Percentiles rank a stretch among this genome's conserved stretches.
phyloP scores from a whole-genome alignment of 2,888 invertebrate genomes.

The Pharmacophagus antenor region DNA sequence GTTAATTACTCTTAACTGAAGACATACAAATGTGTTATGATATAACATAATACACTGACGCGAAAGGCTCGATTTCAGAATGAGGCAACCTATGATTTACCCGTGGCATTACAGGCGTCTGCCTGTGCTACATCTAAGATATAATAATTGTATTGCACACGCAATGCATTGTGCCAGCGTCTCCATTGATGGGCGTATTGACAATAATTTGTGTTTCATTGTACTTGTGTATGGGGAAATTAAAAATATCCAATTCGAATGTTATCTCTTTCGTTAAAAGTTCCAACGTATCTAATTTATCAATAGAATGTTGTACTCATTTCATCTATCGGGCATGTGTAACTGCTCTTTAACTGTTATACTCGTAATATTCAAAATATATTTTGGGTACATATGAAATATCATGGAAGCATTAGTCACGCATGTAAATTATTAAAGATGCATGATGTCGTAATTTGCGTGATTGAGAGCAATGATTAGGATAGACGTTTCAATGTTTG shows the following conservation, averaged over 20 bases:
- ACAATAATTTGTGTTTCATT: slow-evolving; percentile 27
- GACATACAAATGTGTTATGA: not conserved
- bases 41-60: not conserved
- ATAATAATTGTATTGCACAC: slow-evolving; percentile 24
- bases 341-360: not conserved
- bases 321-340: too few species aligned
- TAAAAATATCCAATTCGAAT: slow-evolving; percentile 1
- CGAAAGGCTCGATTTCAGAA: slow-evolving; percentile 11
- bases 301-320: too few species aligned
- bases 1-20: not conserved
- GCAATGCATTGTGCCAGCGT: slow-evolving; percentile 26
- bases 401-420: not conserved
- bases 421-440: not conserved
- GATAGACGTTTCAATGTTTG: not conserved
- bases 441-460: slow-evolving; percentile 8
- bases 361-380: not conserved
- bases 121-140: slow-evolving; percentile 13
- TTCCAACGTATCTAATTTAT: too few species aligned
- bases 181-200: slow-evolving; percentile 25
- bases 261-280: too few species aligned
- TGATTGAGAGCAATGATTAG: slow-evolving; percentile 25
- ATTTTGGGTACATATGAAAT: not conserved
- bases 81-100: slow-evolving; percentile 23
- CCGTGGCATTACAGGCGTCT: slow-evolving; percentile 2
- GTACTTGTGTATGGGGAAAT: slow-evolving; percentile 17